Base-by-base conservation (phyloP, 2,797 vertebrate genomes). In the Serranus cabrilla region DNA sequence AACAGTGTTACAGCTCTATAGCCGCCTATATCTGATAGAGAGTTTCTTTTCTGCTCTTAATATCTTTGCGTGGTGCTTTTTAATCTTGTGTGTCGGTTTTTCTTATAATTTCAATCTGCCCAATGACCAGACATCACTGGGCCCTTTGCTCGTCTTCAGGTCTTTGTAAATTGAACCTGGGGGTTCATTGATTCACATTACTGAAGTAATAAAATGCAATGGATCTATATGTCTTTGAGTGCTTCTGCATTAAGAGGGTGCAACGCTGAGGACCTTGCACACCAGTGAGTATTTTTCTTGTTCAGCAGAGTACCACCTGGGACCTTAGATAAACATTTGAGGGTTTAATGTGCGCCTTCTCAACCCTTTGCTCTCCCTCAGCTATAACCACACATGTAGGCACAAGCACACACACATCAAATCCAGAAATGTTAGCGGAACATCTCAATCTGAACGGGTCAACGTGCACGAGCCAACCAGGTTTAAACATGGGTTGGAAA, bases 251-350 rank as follows among this genome's bases (percentile, higher is more conserved):
- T 69, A 23, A 27, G 45, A 27, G 21, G 20, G 21, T 64, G 59
- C 39, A 50, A 34, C 45, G 39, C 42, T 27, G 55, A 85, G 67
- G 64, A 73, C 52, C 71, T 82, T 63, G 43, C 58, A 76, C 80
- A 78, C 75, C 69, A 69, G 50, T 71, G 63, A 81, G 65, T 86
- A 75, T 83, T 89, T 82, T 76, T 82, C 76, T 78, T 85, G 76
- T 84, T 71, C 68, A 77, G 78, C 87, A 69, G 66, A 84, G 83
- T 77, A 87, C 79, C 51, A 46, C 70, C 76, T 73, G 88, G 85
- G 90, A 87, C 87, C 76, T 90, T 92, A 65, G 77, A 81, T 87
- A 93, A 93, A 94, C 89, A 90, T 50, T 63, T 50, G 45, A 74
- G 83, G 60, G 75, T 81, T 91, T 85, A 87, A 87, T 84, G 79